These are phyloP conservation scores for Eledona agricola DNA, from an alignment of 2,888 invertebrate genomes.

Conservation along the genomic window DNA sequence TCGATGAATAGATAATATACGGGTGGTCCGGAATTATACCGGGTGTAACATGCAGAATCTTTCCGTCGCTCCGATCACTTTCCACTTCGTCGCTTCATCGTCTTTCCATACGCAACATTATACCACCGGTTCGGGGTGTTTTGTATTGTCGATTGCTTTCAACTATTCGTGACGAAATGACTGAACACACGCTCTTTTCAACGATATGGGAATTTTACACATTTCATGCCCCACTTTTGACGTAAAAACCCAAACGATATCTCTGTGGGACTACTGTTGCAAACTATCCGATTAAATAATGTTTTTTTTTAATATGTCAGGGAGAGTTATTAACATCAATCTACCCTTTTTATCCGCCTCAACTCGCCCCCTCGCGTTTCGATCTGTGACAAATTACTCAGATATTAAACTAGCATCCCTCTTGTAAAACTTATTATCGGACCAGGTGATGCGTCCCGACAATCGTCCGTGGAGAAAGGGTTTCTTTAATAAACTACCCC, in stretches of 20 bases:
- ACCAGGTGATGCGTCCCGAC: constrained; percentile 37
- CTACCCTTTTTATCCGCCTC: constrained; percentile 3
- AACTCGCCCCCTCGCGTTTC: constrained; percentile 24
- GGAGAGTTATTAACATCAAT: constrained; percentile 17
- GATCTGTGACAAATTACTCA: constrained; percentile 48
- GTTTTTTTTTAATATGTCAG: too few species aligned
- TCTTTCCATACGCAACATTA: constrained; percentile 47
- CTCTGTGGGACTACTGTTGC: too few species aligned
- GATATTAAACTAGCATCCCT: constrained; percentile 49
- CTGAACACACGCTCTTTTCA: too few species aligned
- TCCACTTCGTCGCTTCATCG: constrained; percentile 40
- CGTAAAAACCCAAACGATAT: too few species aligned
- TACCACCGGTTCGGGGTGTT: constrained; percentile 44
- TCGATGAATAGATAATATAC: constrained; percentile 33
- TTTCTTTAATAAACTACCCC: constrained; percentile 38
- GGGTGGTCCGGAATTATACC: constrained; percentile 47
- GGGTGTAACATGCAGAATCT: constrained; percentile 47
- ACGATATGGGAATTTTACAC: too few species aligned
- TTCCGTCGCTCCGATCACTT: constrained; percentile 44
- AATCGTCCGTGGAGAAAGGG: constrained; percentile 27
- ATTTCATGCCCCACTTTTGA: too few species aligned
- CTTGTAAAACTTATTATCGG: constrained; percentile 42
- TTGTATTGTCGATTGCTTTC: constrained; percentile 44
- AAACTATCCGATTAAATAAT: too few species aligned
- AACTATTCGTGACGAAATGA: constrained; percentile 39